These are phyloP conservation scores for Sprattus sprattus DNA, from an alignment of 2,113 vertebrate genomes.

Conservation along the genomic window DNA sequence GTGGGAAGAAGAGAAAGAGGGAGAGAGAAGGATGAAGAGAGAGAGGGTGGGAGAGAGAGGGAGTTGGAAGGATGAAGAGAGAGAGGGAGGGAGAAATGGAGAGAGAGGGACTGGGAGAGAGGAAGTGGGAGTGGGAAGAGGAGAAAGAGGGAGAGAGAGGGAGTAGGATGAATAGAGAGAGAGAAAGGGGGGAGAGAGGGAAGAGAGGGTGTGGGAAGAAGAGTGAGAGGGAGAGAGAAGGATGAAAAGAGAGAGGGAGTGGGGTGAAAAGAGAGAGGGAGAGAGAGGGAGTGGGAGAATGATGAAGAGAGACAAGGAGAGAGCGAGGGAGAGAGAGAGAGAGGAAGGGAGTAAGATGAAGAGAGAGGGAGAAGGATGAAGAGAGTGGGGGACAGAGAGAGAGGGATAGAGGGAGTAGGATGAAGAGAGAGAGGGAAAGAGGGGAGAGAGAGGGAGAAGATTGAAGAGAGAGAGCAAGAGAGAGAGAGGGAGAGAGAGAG, in stretches of 20 bases:
- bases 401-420: not conserved
- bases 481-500: constrained; percentile 24
- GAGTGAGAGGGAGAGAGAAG: not conserved
- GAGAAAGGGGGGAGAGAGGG: not conserved
- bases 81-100: too few species aligned
- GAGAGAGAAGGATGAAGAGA: not conserved
- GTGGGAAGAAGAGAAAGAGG: too few species aligned
- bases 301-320: not conserved
- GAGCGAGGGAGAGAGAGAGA: not conserved
- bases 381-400: not conserved
- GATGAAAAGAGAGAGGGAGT: not conserved
- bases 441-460: not conserved
- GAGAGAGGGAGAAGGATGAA: not conserved
- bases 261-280: not conserved
- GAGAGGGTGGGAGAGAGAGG: not conserved
- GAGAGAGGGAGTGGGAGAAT: not conserved
- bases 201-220: not conserved
- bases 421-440: not conserved
- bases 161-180: not conserved
- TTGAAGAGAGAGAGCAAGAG: too few species aligned
- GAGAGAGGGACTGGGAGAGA: not conserved
- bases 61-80: not conserved
- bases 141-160: not conserved
- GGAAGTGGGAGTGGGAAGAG: not conserved
- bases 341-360: not conserved